Conservation (phyloP, 2,888 invertebrate genomes). For the Petrolisthes cinctipes region DNA sequence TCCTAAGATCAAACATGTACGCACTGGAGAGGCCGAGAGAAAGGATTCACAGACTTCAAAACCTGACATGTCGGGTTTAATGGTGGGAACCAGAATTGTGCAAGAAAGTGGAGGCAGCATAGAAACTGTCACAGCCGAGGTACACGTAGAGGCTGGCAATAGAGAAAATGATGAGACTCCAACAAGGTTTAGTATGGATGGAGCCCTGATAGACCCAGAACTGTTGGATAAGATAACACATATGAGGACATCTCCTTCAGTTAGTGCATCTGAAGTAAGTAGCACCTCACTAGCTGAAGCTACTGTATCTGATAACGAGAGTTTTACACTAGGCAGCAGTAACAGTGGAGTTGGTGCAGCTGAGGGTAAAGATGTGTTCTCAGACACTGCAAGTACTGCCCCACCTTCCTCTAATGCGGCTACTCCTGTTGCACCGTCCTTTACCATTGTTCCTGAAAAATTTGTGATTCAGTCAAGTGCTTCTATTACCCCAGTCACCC, state of each 20-base stretch:
- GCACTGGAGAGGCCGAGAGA: conserved; percentile 23
- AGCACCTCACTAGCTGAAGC: conserved; percentile 67
- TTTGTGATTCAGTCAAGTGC: not conserved
- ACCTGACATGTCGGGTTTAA: conserved; percentile 12
- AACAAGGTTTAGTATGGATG: conserved; percentile 57
- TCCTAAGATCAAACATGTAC: conserved; percentile 55
- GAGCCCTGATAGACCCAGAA: conserved; percentile 63
- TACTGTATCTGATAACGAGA: conserved; percentile 68
- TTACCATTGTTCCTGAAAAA: conserved; percentile 37
- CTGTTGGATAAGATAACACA: conserved; percentile 63
- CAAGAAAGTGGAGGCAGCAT: conserved; percentile 36
- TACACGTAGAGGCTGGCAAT: conserved; percentile 44
- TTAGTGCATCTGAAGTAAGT: conserved; percentile 66
- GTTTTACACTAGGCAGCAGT: conserved; percentile 64
- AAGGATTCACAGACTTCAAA: conserved; percentile 29
- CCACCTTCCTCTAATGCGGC: conserved; percentile 24
- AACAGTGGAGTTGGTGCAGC: conserved; percentile 42
- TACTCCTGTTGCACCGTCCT: conserved; percentile 40
- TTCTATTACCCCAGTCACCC: conserved; percentile 32
- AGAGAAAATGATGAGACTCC: conserved; percentile 44
- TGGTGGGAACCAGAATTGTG: conserved; percentile 5
- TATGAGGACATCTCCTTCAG: conserved; percentile 56
- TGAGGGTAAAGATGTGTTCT: conserved; percentile 27
- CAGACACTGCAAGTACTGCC: conserved; percentile 43
- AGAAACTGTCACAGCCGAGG: conserved; percentile 52